Percentiles rank a stretch among this genome's conserved stretches.
Evolutionary conservation across 2,888 invertebrate species (phyloP).

Genomic region (Caenorhabditis becei): DNA sequence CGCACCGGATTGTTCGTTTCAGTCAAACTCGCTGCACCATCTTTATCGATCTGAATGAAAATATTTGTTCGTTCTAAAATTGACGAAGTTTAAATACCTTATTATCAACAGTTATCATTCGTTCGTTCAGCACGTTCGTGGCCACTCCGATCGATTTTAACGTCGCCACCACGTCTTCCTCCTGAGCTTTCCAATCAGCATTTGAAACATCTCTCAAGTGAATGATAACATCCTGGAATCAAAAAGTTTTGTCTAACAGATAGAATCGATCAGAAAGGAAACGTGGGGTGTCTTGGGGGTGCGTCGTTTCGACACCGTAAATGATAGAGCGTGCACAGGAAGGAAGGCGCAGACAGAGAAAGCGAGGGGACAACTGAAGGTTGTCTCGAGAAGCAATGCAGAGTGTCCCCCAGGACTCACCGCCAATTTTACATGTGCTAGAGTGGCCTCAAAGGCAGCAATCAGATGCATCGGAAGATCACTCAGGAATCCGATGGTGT

Average conservation of each 20-base stretch:
- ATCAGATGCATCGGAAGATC: conserved; percentile 89
- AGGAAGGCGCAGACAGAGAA: not conserved
- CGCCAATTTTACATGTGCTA: conserved; percentile 89
- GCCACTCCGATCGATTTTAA: conserved; percentile 82
- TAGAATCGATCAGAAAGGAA: not conserved
- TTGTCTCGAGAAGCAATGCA: not conserved
- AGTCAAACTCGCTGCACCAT: conserved; percentile 14
- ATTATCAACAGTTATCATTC: conserved; percentile 75
- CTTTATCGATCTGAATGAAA: conserved; percentile 51
- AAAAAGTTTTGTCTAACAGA: not conserved
- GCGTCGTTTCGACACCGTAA: not conserved
- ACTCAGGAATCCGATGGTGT: conserved; percentile 91
- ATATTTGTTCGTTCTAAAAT: not conserved
- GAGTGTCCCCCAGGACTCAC: conserved; percentile 81
- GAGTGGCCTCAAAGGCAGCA: conserved; percentile 89
- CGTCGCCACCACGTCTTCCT: conserved; percentile 87
- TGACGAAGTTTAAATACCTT: conserved; percentile 61
- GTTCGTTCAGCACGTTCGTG: conserved; percentile 62
- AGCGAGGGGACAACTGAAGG: not conserved
- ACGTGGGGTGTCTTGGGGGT: not conserved
- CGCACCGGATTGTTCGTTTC: conserved; percentile 33
- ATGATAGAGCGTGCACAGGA: not conserved
- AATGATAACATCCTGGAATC: conserved; percentile 87
- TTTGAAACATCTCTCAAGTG: conserved; percentile 90
- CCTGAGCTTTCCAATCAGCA: conserved; percentile 87